phyloP scores from a whole-genome alignment of 1,140 invertebrate genomes.

The Pogonomyrmex barbatus region DNA sequence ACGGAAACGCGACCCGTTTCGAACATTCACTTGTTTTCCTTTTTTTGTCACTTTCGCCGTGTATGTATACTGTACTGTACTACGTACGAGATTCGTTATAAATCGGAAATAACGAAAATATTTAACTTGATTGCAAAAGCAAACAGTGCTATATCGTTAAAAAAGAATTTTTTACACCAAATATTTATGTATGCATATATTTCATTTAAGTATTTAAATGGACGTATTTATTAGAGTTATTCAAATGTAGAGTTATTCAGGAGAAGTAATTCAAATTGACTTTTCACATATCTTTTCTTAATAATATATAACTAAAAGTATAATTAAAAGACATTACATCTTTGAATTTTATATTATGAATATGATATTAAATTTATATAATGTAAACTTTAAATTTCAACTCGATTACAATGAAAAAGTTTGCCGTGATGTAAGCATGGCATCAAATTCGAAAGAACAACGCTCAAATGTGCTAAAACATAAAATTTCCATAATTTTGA shows the following conservation, averaged over 20 bases:
- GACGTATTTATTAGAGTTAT: too few relatives aligned
- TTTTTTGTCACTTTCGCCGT: neutral
- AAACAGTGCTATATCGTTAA: neutral
- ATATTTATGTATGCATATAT: too few relatives aligned
- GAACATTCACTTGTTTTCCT: slow-evolving; percentile 12
- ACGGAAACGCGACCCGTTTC: slow-evolving; percentile 7
- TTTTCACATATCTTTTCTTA: neutral
- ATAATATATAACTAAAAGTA: neutral
- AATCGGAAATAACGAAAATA: neutral
- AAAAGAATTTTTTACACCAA: too few relatives aligned
- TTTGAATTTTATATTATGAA: neutral
- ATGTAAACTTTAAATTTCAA: neutral
- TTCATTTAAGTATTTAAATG: too few relatives aligned
- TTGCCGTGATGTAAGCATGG: neutral
- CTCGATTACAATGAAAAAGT: neutral
- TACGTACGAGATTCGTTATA: neutral
- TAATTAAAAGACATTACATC: neutral
- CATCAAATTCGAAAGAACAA: neutral
- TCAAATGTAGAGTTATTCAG: too few relatives aligned
- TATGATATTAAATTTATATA: too few relatives aligned
- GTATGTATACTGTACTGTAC: neutral
- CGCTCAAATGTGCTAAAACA: neutral
- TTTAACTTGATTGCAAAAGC: neutral
- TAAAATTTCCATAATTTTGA: slow-evolving; percentile 7
- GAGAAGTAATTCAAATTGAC: too few relatives aligned